Conservation (phyloP, 1,140 invertebrate species). For the Pinna nobilis region DNA sequence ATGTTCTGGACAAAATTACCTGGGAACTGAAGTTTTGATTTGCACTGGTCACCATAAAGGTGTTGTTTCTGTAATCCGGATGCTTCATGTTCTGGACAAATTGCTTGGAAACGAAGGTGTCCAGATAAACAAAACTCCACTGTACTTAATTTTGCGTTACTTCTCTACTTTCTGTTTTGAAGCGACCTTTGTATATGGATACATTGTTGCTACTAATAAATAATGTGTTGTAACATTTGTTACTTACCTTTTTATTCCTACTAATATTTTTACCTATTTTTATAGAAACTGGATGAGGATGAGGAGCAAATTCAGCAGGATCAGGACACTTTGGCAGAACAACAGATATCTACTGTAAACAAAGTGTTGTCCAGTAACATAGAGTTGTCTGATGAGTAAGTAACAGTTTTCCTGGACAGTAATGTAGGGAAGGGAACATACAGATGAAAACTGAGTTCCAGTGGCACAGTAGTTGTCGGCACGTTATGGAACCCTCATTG, state of each 20-base stretch:
- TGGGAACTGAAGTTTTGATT: no score
- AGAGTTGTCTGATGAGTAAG: constrained; percentile 67
- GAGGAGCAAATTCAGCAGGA: constrained; percentile 48
- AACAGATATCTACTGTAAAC: constrained; percentile 58
- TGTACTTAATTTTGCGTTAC: no score
- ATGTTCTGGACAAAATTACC: no score
- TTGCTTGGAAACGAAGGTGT: no score
- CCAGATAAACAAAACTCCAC: no score
- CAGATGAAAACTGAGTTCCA: no score
- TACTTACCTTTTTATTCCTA: not conserved
- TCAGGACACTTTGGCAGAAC: constrained; percentile 50
- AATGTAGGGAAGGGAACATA: no score
- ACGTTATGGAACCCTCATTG: no score
- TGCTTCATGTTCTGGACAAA: no score
- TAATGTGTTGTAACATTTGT: not conserved
- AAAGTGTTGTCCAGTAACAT: constrained; percentile 60
- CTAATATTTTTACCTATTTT: constrained; percentile 1
- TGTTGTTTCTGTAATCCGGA: no score
- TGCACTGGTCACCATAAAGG: no score
- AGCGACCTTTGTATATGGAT: not conserved
- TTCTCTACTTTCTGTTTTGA: not conserved
- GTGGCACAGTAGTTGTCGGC: no score
- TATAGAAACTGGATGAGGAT: constrained; percentile 55
- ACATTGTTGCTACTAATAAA: not conserved
- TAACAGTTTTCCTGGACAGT: constrained; percentile 18